Percentiles rank a stretch among this genome's conserved stretches.
phyloP scores from a whole-genome alignment of 2,888 invertebrate genomes.

The Trachelus tabidus region DNA sequence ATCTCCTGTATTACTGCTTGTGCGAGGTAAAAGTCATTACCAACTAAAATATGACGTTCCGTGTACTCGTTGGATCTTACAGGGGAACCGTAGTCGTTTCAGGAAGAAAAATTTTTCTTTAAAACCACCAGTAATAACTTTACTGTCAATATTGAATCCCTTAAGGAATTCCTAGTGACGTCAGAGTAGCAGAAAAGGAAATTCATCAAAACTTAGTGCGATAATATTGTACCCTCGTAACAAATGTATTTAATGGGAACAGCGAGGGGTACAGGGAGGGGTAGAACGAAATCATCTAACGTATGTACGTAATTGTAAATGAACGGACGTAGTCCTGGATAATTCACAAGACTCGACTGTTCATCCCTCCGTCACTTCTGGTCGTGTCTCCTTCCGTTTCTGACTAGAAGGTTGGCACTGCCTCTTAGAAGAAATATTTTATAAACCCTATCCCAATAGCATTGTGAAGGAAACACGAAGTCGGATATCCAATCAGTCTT shows the following conservation, averaged over 20 bases:
- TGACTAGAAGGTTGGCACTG: background rate
- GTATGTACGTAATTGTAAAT: constrained; percentile 25
- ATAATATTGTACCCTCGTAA: background rate
- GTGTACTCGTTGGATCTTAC: background rate
- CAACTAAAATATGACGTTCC: background rate
- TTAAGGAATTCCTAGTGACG: background rate
- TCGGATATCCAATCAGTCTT: background rate
- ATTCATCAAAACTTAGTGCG: background rate
- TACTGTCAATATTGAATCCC: background rate
- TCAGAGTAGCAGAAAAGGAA: background rate
- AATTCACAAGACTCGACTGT: constrained; percentile 25
- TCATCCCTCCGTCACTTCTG: constrained; percentile 23
- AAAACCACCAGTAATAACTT: background rate
- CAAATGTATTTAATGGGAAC: background rate
- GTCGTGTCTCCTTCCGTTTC: background rate
- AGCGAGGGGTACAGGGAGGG: background rate
- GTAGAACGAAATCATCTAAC: constrained; percentile 25
- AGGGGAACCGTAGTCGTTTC: background rate
- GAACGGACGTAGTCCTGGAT: constrained; percentile 15
- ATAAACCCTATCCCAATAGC: background rate
- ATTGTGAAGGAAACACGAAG: background rate
- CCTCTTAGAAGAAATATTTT: background rate
- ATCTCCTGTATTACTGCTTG: background rate
- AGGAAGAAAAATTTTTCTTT: background rate
- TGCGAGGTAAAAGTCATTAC: background rate